Base-by-base conservation (phyloP, 2,113 vertebrate genomes). In the Zosterops lateralis region DNA sequence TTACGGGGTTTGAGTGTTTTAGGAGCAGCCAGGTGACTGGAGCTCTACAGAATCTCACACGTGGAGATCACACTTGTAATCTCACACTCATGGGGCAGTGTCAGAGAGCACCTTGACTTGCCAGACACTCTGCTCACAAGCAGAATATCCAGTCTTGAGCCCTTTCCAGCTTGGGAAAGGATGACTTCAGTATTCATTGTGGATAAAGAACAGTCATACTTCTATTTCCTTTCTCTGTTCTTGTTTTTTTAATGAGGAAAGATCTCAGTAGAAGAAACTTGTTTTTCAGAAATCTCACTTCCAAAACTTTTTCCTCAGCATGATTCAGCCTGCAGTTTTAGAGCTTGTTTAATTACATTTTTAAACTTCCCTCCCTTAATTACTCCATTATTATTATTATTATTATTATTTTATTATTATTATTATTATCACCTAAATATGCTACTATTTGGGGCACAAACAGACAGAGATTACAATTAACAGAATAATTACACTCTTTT, bases 381-480 rank as follows among this genome's bases (percentile, higher is more conserved):
- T 97, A 91, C 89, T 93, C 91, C 84, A 80, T 38, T 38, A 38
- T 87, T 96, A 95, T 97, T 97, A 97, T 95, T 38, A 38, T 38
- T 38, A 38, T 38, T 38, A 38, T 38, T 38, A 36, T 36, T 36
- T 36, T 36, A 36, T 36, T 36, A 36, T 9, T 36, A 36, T 38
- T 38, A 38, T 87, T 96, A 95, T 97, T 97, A 97, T 95, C 94
- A 98, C 97, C 96, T 97, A 98, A 98, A 98, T 97, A 98, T 96
- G 96, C 94, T 97, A 93, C 97, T 97, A 95, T 98, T 98, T 95
- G 50, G 95, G 97, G 97, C 97, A 98, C 96, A 98, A 98, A 98
- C 97, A 98, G 96, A 96, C 91, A 97, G 97, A 97, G 97, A 98
- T 98, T 98, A 98, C 98, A 98, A 98, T 98, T 98, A 98, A 97